Percentiles rank a stretch among this genome's conserved stretches.
These are phyloP conservation scores for Motacilla tschutschensis DNA, from an alignment of 2,113 vertebrate species.

Conservation along the genomic window DNA sequence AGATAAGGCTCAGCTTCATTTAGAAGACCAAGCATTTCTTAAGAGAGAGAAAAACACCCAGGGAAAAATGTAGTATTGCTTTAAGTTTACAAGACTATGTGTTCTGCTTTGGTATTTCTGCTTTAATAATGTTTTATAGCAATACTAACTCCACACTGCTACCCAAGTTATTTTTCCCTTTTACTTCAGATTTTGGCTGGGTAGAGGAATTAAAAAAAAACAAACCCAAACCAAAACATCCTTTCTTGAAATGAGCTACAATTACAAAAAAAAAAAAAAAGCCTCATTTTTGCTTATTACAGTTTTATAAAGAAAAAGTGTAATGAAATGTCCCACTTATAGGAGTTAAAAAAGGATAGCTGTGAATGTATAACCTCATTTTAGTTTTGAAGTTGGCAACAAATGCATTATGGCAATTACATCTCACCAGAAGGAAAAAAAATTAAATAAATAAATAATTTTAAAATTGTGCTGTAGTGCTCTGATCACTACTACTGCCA, in stretches of 20 bases:
- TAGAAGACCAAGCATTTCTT: constrained; percentile 46
- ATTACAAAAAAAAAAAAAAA: neutral
- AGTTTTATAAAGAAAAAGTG: neutral
- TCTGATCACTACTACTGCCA: neutral
- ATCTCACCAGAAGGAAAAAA: neutral
- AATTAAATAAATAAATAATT: neutral
- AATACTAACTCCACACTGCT: neutral
- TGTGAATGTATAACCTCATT: neutral
- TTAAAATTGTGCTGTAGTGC: neutral
- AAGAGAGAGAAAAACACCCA: constrained; percentile 13
- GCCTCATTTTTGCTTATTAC: neutral
- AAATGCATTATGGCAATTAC: neutral
- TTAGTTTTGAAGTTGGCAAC: neutral
- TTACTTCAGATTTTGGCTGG: neutral
- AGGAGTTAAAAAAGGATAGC: neutral
- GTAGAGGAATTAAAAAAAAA: neutral
- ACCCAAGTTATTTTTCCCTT: neutral
- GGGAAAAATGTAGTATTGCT: constrained; percentile 13
- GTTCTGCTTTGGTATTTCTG: constrained; percentile 33
- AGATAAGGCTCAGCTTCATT: constrained; percentile 13
- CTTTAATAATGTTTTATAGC: constrained; percentile 27
- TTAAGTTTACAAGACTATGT: neutral
- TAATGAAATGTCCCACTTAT: neutral
- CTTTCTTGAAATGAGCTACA: neutral
- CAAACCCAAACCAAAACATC: neutral